Conservation (phyloP, 2,888 invertebrate genomes). For the Callinectes sapidus region DNA sequence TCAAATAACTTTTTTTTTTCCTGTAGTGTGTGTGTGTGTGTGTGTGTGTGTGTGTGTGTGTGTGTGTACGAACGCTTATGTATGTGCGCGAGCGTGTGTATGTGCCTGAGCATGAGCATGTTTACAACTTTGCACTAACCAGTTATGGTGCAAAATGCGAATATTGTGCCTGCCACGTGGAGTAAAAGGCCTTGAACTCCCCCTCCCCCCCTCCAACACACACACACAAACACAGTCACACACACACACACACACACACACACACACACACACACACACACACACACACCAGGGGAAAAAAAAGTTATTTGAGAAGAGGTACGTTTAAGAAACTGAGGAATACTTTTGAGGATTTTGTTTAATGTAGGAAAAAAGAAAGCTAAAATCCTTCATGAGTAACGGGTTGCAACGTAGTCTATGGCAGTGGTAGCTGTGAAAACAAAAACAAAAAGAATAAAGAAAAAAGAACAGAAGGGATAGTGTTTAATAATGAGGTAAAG, state of each 20-base stretch:
- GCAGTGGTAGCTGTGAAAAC: no score
- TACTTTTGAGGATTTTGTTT: no score
- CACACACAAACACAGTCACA: constrained; percentile 38
- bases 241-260: constrained; percentile 44
- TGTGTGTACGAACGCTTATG: neutral
- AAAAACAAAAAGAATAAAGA: no score
- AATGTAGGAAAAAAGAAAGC: no score
- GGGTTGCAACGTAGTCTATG: no score
- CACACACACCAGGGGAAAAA: neutral
- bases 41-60: neutral
- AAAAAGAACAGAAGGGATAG: no score
- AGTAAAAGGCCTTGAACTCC: neutral
- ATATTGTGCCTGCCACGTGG: neutral
- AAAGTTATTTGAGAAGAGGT: no score
- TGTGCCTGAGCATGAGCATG: neutral
- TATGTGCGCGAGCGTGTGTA: no score
- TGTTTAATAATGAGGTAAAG: no score
- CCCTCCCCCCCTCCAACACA: neutral
- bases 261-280: constrained; percentile 33
- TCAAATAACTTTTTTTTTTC: neutral
- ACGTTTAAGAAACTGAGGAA: no score
- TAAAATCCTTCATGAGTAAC: no score
- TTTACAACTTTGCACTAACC: neutral
- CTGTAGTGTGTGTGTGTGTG: neutral
- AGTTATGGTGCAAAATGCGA: neutral